Conservation (phyloP, 2,797 vertebrate genomes). For the Platalea minor region DNA sequence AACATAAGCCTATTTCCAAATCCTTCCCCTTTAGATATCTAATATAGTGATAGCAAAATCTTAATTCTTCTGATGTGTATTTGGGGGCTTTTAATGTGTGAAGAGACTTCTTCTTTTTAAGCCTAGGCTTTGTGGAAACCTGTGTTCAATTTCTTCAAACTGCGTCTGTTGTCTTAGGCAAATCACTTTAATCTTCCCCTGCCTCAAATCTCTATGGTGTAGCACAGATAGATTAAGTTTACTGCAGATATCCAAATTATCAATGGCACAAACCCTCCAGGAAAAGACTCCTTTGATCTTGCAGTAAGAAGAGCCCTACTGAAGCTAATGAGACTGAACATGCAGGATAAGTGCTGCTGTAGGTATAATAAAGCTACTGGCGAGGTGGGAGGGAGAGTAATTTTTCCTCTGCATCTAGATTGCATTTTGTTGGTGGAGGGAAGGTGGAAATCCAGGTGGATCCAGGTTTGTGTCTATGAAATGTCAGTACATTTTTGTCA, state of each 20-base stretch:
- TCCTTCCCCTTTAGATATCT: background rate
- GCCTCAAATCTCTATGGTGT: conserved; percentile 16
- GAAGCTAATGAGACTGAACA: background rate
- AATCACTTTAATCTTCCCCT: conserved; percentile 56
- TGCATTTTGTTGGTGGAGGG: background rate
- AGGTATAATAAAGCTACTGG: background rate
- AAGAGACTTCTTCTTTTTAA: background rate
- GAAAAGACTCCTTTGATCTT: conserved; percentile 31
- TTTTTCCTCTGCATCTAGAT: background rate
- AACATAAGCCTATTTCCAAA: conserved; percentile 8
- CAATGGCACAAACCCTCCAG: conserved; percentile 32
- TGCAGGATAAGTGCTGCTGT: background rate
- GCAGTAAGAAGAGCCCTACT: background rate
- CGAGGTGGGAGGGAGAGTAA: background rate
- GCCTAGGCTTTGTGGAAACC: conserved; percentile 4
- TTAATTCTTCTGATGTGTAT: conserved; percentile 1
- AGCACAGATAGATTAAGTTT: conserved; percentile 48
- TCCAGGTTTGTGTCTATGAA: background rate
- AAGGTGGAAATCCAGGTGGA: background rate
- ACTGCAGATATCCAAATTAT: conserved; percentile 51
- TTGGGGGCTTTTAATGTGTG: background rate
- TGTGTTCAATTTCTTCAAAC: conserved; percentile 10
- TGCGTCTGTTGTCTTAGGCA: conserved; percentile 13
- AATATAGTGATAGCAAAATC: background rate
- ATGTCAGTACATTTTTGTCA: conserved; percentile 37